Conservation (phyloP, 2,797 vertebrate species). For the Novumbra hubbsi region DNA sequence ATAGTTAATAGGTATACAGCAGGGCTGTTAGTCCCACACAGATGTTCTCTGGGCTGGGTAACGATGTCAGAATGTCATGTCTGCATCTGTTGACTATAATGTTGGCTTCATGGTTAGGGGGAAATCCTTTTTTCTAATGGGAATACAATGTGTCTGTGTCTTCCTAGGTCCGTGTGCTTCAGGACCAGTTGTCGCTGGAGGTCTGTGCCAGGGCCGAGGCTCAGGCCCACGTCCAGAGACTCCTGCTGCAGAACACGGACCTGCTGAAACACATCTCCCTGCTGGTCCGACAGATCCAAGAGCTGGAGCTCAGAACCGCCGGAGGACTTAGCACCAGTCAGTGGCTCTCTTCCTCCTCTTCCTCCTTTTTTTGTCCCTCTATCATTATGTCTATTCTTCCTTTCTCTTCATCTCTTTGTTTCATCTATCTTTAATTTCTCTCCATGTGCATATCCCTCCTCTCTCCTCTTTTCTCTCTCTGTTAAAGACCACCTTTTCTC, state of each 20-base stretch:
- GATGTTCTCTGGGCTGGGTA: no score
- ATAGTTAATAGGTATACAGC: no score
- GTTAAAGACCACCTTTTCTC: no score
- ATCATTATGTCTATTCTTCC: neutral
- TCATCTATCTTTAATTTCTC: no score
- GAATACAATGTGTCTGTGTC: neutral
- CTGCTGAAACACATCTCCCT: conserved; percentile 94
- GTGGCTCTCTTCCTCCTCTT: conserved; percentile 31
- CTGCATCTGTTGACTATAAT: neutral
- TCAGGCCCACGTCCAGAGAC: conserved; percentile 89
- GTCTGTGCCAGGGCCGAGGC: conserved; percentile 86
- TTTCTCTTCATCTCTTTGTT: neutral
- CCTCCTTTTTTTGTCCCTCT: neutral
- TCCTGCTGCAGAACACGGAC: conserved; percentile 95
- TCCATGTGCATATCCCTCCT: no score
- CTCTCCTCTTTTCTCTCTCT: no score
- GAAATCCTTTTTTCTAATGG: no score
- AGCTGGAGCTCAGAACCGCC: conserved; percentile 88
- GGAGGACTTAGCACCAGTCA: conserved; percentile 85
- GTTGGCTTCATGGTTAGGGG: no score
- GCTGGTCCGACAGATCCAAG: conserved; percentile 95
- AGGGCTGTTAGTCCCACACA: no score
- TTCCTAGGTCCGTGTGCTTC: conserved; percentile 85
- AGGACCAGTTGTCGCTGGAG: conserved; percentile 93
- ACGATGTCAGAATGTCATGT: neutral